Evolutionary conservation across 2,888 invertebrate genomes (phyloP).

Genomic region (Phania funesta): DNA sequence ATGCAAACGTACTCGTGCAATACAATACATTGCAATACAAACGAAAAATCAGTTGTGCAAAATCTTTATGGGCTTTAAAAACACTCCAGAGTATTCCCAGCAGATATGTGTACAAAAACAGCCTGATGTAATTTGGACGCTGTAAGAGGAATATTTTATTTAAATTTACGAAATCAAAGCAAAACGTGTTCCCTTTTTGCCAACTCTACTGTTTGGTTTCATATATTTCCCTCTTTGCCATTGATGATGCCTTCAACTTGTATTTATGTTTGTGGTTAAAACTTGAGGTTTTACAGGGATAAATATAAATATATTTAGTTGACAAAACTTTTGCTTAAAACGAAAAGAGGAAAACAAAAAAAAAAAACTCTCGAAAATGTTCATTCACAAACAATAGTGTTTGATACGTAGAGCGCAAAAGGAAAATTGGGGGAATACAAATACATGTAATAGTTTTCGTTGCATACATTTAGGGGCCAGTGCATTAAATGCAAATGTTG

Average conservation of each 20-base stretch:
- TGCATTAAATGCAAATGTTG: slow-evolving; percentile 68
- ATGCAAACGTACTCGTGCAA: background rate
- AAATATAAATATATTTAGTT: slow-evolving; percentile 44
- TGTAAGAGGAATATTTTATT: background rate
- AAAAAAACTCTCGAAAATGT: slow-evolving; percentile 38
- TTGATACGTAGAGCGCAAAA: slow-evolving; percentile 28
- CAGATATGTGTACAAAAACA: slow-evolving; percentile 1
- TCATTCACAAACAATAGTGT: slow-evolving; percentile 48
- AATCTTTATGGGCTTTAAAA: slow-evolving; percentile 53
- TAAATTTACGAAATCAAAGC: background rate
- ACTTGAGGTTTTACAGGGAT: slow-evolving; percentile 64
- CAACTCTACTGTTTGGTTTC: background rate
- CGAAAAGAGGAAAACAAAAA: slow-evolving; percentile 17
- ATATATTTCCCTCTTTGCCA: slow-evolving; percentile 25
- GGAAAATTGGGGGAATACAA: slow-evolving; percentile 45
- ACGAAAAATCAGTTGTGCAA: slow-evolving; percentile 33
- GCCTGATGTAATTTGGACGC: background rate
- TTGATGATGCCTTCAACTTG: slow-evolving; percentile 50
- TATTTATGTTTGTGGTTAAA: slow-evolving; percentile 66
- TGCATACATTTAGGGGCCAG: slow-evolving; percentile 63
- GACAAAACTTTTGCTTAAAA: slow-evolving; percentile 60
- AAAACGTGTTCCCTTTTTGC: background rate
- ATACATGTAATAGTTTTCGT: slow-evolving; percentile 63
- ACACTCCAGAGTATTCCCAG: slow-evolving; percentile 32
- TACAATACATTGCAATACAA: slow-evolving; percentile 4